Evolutionary conservation across 1,140 invertebrate genomes (phyloP), one percentile per base, ranked within the genome.

Genomic region (Onthophagus taurus): DNA sequence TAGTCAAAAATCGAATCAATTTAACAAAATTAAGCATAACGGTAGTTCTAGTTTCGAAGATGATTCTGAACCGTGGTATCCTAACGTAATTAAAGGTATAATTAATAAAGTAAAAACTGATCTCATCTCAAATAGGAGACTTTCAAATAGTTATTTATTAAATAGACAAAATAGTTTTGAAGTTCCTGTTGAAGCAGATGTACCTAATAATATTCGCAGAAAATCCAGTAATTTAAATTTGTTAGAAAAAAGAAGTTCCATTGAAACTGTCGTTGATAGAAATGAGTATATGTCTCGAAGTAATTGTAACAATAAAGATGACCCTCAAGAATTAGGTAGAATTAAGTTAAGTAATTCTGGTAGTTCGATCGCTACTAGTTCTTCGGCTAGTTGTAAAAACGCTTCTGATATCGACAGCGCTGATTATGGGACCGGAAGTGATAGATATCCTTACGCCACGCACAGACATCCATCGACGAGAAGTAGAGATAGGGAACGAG

Each of bases 341-440:
- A n/a, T 7, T 26, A 26, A 26, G 24, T 26, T n/a, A 6, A 26
- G n/a, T n/a, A 26, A 26, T 26, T 7, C 6, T 26, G 24, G 6
- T 26, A 26, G n/a, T 26, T n/a, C 24, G n/a, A 26, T 7, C n/a
- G 24, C 24, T 37, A 20, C 35, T 29, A 41, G 26, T 41, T 5
- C 18, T 17, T 6, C 31, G 9, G 31, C 31, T 34, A 34, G 31
- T 34, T 14, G 11, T 35, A 17, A 18, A 21, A 37, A 21, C 17
- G 11, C 35, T 37, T 37, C 18, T n/a, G 9, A 37, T 16, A 18
- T 13, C 24, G 20, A 23, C 24, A 58, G 58, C 37, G 41, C 48
- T n/a, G 60, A 63, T 33, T 63, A 61, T 33, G 47, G 68, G 37
- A 64, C 66, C 2, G 66, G 70, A 4, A 69, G 71, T 37, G 71